Base-by-base conservation (phyloP, 1,140 invertebrate species). In the Mercenaria mercenaria region DNA sequence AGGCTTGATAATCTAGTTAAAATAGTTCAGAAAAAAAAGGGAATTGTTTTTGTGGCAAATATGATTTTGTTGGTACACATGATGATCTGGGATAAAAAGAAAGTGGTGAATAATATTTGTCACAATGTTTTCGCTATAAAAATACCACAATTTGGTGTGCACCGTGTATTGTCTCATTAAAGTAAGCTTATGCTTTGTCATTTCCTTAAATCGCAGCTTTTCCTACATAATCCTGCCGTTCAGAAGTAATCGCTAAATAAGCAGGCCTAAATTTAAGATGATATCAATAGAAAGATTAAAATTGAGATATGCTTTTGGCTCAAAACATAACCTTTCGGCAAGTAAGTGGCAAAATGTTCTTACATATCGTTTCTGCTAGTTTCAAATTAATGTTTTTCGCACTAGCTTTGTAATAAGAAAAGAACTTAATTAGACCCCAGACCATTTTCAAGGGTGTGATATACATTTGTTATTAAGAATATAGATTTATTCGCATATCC, bases 151-250 rank as follows among this genome's bases (percentile, higher is more conserved):
- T 47, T 47, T 47, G 18, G 56, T 59, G 56, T 59, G 56, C 20
- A 59, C 26, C 20, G 26, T 59, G 56, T 20, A 59, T 59, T 59
- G 13, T 39, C 8, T 39, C 11, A 72, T 72, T 72, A 72, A 39
- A 18, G 37, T 39, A 72, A 72, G 23, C 23, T 39, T n/a, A 26
- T 82, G 79, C 56, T 82, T 64, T 82, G 56, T 82, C 79, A 82
- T 69, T 81, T 83, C 37, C 56, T 59, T 69, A 83, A 83, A 47
- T 50, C 61, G 8, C 39, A 83, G 64, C 64, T 83, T 83, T 69
- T 69, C 81, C 64, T 82, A 64, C 61, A 23, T 83, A 83, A 83
- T 83, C 81, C 61, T 23, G 8, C 50, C 8, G 2, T 37, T 47
- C 29, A 56, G 47, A 6, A 37, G 29, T 79, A 52, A 79, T 52